Percentiles rank a stretch among this genome's conserved stretches.
These are phyloP conservation scores for Frieseomelitta varia DNA, from an alignment of 1,140 invertebrate genomes.

Conservation along the genomic window DNA sequence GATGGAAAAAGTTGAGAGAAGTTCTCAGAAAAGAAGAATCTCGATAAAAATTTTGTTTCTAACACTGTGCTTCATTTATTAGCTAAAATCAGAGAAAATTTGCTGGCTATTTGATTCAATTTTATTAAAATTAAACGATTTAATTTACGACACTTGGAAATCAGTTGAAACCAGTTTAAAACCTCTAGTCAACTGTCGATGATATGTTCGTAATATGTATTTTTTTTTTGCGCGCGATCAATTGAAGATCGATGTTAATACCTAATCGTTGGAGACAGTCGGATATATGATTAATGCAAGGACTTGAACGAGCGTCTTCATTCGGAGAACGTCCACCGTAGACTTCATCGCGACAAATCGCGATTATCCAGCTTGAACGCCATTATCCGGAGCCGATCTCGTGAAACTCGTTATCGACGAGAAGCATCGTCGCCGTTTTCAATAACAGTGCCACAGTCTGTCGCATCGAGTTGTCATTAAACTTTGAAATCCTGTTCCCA, in stretches of 20 bases:
- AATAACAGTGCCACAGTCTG: slow-evolving; percentile 34
- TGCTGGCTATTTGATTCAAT: no score
- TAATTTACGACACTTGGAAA: no score
- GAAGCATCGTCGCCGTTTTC: slow-evolving; percentile 22
- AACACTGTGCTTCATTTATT: no score
- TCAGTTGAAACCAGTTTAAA: neutral
- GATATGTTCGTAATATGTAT: neutral
- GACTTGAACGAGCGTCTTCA: neutral
- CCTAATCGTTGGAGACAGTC: slow-evolving; percentile 14
- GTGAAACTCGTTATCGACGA: slow-evolving; percentile 23
- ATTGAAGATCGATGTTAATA: slow-evolving; percentile 18
- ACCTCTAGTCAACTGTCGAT: neutral
- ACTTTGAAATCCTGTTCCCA: slow-evolving; percentile 20
- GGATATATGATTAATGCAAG: slow-evolving; percentile 17
- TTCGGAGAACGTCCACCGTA: slow-evolving; percentile 2
- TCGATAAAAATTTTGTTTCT: no score
- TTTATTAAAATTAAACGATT: no score
- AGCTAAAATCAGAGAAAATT: no score
- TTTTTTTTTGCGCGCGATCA: slow-evolving; percentile 4
- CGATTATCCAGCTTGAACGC: slow-evolving; percentile 20
- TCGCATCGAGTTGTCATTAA: slow-evolving; percentile 37
- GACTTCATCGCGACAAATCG: slow-evolving; percentile 22
- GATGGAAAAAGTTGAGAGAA: no score
- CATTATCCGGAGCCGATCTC: slow-evolving; percentile 30
- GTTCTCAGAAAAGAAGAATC: no score